Percentiles rank a stretch among this genome's conserved stretches.
phyloP scores from a whole-genome alignment of 2,888 invertebrate species.

The Leucophora obtusa region DNA sequence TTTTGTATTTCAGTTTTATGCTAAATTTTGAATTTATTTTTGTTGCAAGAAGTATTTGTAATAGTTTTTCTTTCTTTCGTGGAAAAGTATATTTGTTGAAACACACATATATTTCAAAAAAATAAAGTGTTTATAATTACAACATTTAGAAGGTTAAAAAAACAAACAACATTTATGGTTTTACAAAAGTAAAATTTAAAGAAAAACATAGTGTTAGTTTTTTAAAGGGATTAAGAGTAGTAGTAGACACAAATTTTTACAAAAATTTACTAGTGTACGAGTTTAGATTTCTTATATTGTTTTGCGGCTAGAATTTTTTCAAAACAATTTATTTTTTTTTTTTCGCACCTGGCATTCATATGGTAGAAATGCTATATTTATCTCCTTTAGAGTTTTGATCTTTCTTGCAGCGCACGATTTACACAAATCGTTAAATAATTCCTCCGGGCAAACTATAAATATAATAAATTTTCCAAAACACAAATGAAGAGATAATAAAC shows the following conservation, averaged over 20 bases:
- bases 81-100: conserved; percentile 7
- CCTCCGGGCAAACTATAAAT: conserved; percentile 88
- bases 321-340: conserved; percentile 40
- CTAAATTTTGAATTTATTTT: conserved; percentile 2
- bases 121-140: conserved; percentile 57
- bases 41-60: background rate
- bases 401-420: conserved; percentile 95
- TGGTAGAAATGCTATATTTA: conserved; percentile 99
- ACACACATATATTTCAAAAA: conserved; percentile 40
- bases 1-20: background rate
- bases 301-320: conserved; percentile 20
- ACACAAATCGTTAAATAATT: conserved; percentile 97
- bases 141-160: conserved; percentile 57
- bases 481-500: conserved; percentile 39
- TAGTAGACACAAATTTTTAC: conserved; percentile 40
- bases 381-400: conserved; percentile 98
- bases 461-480: conserved; percentile 58
- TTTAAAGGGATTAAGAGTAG: background rate
- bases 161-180: conserved; percentile 54
- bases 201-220: conserved; percentile 5
- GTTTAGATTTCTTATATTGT: background rate
- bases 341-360: conserved; percentile 94
- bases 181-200: conserved; percentile 32
- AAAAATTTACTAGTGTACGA: conserved; percentile 19
- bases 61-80: conserved; percentile 1